Conservation (phyloP, 2,113 vertebrate species). For the Sisor rabdophorus region DNA sequence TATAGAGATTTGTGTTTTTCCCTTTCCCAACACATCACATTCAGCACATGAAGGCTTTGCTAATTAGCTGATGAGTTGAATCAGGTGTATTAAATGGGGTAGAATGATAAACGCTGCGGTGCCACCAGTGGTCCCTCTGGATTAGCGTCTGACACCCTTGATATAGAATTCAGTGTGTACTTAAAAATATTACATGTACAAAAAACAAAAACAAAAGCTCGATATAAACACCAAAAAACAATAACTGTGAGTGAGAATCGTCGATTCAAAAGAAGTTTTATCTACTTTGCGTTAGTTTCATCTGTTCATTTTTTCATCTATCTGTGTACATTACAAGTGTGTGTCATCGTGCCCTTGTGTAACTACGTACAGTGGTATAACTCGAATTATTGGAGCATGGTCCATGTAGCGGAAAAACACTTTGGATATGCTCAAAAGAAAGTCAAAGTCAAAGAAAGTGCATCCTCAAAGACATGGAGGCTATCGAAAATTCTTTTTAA, state of each 20-base stretch:
- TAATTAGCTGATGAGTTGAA: conserved; percentile 25
- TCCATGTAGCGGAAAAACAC: conserved; percentile 54
- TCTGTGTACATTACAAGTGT: neutral
- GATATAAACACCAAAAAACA: neutral
- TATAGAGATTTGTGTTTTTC: conserved; percentile 22
- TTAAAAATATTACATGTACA: conserved; percentile 8
- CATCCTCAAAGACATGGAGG: conserved; percentile 59
- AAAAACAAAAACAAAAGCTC: neutral
- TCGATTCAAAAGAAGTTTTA: neutral
- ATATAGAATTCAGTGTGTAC: conserved; percentile 3
- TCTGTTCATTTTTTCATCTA: neutral
- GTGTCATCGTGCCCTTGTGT: conserved; percentile 29
- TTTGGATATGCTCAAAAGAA: conserved; percentile 63
- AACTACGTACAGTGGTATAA: conserved; percentile 39
- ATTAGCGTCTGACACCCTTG: neutral
- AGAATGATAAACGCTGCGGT: conserved; percentile 8
- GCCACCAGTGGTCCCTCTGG: neutral
- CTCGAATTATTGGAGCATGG: conserved; percentile 54
- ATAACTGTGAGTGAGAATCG: neutral
- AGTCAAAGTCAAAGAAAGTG: conserved; percentile 56
- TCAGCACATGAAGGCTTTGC: conserved; percentile 10
- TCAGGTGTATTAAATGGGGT: conserved; percentile 21
- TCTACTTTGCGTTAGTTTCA: neutral
- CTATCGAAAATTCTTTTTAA: conserved; percentile 63
- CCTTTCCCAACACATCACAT: neutral